These are phyloP conservation scores for Thecocarcelia acutangulata DNA, from an alignment of 2,888 invertebrate genomes.

Conservation along the genomic window DNA sequence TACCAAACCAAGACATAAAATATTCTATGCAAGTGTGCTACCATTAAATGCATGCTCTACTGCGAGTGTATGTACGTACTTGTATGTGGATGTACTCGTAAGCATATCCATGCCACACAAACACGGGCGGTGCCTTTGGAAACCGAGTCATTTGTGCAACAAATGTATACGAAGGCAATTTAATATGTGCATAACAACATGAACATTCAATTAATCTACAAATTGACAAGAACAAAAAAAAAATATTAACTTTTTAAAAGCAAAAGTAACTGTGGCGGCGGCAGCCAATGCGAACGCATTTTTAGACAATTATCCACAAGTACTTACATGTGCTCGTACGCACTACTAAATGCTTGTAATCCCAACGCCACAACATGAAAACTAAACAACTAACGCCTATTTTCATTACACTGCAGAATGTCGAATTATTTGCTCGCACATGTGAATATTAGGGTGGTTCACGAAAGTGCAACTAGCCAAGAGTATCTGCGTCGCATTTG, in stretches of 20 bases:
- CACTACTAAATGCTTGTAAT: background rate
- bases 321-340: background rate
- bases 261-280: conserved; percentile 27
- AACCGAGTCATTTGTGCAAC: conserved; percentile 10
- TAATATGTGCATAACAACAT: conserved; percentile 47
- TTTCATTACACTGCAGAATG: too few relatives aligned
- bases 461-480: too few relatives aligned
- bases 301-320: too few relatives aligned
- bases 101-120: too few relatives aligned
- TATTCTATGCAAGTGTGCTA: background rate
- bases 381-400: too few relatives aligned
- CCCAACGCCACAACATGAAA: too few relatives aligned
- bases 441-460: too few relatives aligned
- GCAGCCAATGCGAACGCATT: background rate
- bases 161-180: conserved; percentile 18
- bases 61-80: too few relatives aligned
- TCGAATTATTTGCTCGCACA: too few relatives aligned
- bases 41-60: background rate
- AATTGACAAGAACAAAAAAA: conserved; percentile 39
- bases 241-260: background rate
- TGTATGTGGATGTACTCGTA: too few relatives aligned
- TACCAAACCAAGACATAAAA: conserved; percentile 18
- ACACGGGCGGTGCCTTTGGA: too few relatives aligned
- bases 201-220: conserved; percentile 25
- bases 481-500: too few relatives aligned